Conservation (phyloP, 2,888 invertebrate species). For the Cataglyphis rosenhaueri region DNA sequence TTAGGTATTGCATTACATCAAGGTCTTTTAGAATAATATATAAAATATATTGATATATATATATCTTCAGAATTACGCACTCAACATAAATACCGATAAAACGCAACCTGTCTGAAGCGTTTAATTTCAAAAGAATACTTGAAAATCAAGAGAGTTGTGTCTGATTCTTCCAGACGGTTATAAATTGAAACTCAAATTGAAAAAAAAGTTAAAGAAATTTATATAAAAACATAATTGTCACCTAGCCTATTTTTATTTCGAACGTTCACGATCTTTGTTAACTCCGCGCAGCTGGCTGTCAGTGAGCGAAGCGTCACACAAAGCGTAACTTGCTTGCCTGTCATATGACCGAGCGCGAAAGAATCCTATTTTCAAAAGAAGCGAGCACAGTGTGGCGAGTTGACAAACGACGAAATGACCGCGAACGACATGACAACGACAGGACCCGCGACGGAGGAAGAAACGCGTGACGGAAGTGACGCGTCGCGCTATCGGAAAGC, state of each 20-base stretch:
- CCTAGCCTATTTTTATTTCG: not conserved
- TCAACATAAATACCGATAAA: not conserved
- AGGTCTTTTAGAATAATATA: not conserved
- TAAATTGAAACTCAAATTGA: not conserved
- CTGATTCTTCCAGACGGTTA: not conserved
- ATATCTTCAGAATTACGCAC: not conserved
- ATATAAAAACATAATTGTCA: not conserved
- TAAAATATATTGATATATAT: not conserved
- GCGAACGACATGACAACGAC: slow-evolving; percentile 13
- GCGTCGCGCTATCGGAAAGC: slow-evolving; percentile 44
- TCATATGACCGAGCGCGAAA: slow-evolving; percentile 25
- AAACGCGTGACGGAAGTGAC: slow-evolving; percentile 41
- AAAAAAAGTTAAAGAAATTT: not conserved
- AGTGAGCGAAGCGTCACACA: slow-evolving; percentile 32
- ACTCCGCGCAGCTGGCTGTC: slow-evolving; percentile 33
- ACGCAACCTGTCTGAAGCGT: not conserved
- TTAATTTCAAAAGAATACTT: not conserved
- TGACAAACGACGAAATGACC: slow-evolving; percentile 27
- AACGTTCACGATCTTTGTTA: slow-evolving; percentile 5
- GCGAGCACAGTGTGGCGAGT: not conserved
- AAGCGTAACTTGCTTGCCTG: slow-evolving; percentile 18
- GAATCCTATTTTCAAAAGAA: slow-evolving; percentile 1
- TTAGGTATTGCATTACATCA: not conserved
- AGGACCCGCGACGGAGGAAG: slow-evolving; percentile 10
- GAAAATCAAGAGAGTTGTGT: not conserved